Evolutionary conservation across 2,888 invertebrate species (phyloP).

Genomic region (Eupithecia exiguata): DNA sequence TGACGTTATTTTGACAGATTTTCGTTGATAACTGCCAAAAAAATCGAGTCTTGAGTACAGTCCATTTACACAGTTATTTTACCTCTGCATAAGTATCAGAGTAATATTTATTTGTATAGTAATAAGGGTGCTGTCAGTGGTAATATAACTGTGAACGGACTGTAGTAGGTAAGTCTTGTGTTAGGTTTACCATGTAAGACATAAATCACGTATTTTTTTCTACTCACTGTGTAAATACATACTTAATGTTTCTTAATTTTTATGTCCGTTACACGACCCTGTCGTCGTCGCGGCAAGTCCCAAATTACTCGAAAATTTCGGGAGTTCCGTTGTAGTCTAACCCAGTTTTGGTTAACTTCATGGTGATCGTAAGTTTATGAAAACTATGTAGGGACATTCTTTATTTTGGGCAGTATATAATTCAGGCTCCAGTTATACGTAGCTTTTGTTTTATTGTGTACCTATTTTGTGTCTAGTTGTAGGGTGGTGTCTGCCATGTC

Average conservation of each 20-base stretch:
- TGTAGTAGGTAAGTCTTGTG: no score
- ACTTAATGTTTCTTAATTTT: background rate
- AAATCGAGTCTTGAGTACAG: no score
- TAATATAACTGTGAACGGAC: no score
- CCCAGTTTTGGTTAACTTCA: background rate
- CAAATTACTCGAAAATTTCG: background rate
- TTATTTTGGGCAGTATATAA: background rate
- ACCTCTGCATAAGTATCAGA: no score
- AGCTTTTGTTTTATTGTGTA: background rate
- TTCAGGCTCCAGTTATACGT: background rate
- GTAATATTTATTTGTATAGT: no score
- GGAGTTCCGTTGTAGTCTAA: background rate
- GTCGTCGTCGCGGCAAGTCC: background rate
- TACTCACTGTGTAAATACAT: background rate
- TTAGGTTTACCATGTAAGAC: no score
- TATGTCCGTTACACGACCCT: background rate
- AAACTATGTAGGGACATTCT: background rate
- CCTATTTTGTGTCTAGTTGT: background rate
- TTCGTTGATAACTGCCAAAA: no score
- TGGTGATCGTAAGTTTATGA: background rate
- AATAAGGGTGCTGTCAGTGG: no score
- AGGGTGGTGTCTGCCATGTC: no score
- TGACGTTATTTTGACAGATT: no score
- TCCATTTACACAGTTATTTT: no score
- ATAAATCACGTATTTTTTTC: background rate